phyloP scores from a whole-genome alignment of 2,797 vertebrate genomes.

The Phoeniculus purpureus region DNA sequence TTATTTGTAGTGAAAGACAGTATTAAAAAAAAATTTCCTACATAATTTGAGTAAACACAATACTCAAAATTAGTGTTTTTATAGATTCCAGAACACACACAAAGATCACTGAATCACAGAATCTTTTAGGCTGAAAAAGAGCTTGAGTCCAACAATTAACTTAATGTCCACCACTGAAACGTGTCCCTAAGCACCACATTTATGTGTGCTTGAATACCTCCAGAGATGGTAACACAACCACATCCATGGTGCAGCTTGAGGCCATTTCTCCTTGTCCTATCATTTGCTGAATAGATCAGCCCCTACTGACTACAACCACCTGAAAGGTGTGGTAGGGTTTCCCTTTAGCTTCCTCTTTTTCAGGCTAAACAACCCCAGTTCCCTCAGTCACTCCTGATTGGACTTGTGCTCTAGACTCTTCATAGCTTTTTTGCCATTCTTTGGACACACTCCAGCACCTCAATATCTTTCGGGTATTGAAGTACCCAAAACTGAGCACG shows the following conservation, averaged over 20 bases:
- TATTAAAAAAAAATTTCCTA: not conserved
- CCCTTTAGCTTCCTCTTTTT: not conserved
- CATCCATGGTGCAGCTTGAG: not conserved
- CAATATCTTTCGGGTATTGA: too few species aligned
- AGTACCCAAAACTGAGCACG: too few species aligned
- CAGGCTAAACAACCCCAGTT: not conserved
- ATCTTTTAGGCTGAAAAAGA: not conserved
- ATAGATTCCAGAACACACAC: not conserved
- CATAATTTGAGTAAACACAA: not conserved
- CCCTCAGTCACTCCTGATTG: not conserved
- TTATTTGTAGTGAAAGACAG: not conserved
- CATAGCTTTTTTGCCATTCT: not conserved
- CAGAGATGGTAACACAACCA: not conserved
- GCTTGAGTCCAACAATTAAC: not conserved
- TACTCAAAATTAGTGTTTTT: not conserved
- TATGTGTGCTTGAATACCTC: not conserved
- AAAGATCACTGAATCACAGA: not conserved
- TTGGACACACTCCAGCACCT: too few species aligned
- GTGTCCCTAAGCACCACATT: too few species aligned
- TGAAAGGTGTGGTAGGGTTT: not conserved
- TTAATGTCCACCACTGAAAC: not conserved
- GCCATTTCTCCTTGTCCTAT: not conserved
- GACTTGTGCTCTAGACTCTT: not conserved
- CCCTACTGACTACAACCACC: accelerated
- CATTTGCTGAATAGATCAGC: not conserved